A percentile compares a stretch with the other conserved stretches of the same genome.
Conservation (phyloP, 2,113 vertebrate genomes). For the Carassius carassius region DNA sequence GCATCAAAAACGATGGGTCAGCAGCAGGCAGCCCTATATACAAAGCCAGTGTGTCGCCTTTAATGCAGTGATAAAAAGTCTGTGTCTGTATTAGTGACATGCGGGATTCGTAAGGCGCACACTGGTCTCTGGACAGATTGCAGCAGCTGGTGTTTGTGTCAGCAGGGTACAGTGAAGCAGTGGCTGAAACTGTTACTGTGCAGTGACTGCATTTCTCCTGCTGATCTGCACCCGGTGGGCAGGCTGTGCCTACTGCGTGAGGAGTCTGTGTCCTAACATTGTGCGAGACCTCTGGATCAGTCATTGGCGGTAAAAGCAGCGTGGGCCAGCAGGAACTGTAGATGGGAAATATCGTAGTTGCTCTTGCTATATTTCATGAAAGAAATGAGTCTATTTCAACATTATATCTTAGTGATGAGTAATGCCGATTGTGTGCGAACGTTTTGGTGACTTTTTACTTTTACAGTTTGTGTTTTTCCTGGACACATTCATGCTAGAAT, state of each 20-base stretch:
- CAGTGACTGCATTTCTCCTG: slow-evolving; percentile 40
- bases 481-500: not conserved
- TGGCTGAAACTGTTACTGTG: slow-evolving; percentile 38
- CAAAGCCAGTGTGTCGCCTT: not conserved
- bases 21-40: slow-evolving; percentile 10
- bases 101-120: slow-evolving; percentile 18
- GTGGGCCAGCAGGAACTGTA: not conserved
- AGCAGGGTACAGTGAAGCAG: slow-evolving; percentile 40
- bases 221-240: slow-evolving; percentile 40
- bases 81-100: slow-evolving; percentile 21
- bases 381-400: not conserved
- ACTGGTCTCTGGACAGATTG: slow-evolving; percentile 36
- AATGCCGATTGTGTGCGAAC: not conserved
- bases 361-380: slow-evolving; percentile 7
- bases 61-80: slow-evolving; percentile 34
- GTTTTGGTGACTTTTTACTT: not conserved
- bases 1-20: not conserved
- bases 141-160: slow-evolving; percentile 49
- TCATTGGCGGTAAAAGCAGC: slow-evolving; percentile 30
- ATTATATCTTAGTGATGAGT: not conserved
- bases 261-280: slow-evolving; percentile 41
- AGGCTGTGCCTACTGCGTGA: slow-evolving; percentile 40
- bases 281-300: slow-evolving; percentile 38
- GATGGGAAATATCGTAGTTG: slow-evolving; percentile 4
- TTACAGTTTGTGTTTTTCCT: not conserved